phyloP scores from a whole-genome alignment of 2,113 vertebrate species.

The Pleuronectes platessa region DNA sequence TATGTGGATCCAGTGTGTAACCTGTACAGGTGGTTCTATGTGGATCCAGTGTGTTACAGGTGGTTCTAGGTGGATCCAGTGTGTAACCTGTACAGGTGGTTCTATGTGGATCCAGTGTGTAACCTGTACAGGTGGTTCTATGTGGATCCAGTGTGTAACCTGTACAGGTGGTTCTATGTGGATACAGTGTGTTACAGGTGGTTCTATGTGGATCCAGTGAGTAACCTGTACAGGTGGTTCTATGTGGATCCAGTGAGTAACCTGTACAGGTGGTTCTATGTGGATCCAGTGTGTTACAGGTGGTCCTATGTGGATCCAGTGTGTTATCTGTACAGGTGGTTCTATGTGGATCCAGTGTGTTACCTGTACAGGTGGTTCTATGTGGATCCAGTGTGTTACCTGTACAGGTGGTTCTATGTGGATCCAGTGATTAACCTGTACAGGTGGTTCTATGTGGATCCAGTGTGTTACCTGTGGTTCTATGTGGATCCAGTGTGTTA shows the following conservation, averaged over 20 bases:
- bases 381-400: slow-evolving; percentile 92
- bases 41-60: slow-evolving; percentile 81
- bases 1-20: too few relatives aligned
- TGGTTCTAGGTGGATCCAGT: slow-evolving; percentile 95
- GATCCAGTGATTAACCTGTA: slow-evolving; percentile 92
- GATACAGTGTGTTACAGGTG: slow-evolving; percentile 91
- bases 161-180: slow-evolving; percentile 92
- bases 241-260: slow-evolving; percentile 91
- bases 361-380: slow-evolving; percentile 93
- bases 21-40: too few relatives aligned
- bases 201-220: slow-evolving; percentile 93
- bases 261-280: slow-evolving; percentile 93
- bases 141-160: slow-evolving; percentile 92
- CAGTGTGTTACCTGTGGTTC: slow-evolving; percentile 86
- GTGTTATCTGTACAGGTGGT: slow-evolving; percentile 88
- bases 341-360: slow-evolving; percentile 92
- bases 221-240: slow-evolving; percentile 88
- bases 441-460: slow-evolving; percentile 94
- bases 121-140: slow-evolving; percentile 96
- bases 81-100: slow-evolving; percentile 92
- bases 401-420: slow-evolving; percentile 92
- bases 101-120: slow-evolving; percentile 92
- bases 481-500: slow-evolving; percentile 8
- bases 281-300: slow-evolving; percentile 92
- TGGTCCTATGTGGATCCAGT: slow-evolving; percentile 94